phyloP scores from a whole-genome alignment of 2,888 invertebrate species.

The Pachydiplax longipennis region DNA sequence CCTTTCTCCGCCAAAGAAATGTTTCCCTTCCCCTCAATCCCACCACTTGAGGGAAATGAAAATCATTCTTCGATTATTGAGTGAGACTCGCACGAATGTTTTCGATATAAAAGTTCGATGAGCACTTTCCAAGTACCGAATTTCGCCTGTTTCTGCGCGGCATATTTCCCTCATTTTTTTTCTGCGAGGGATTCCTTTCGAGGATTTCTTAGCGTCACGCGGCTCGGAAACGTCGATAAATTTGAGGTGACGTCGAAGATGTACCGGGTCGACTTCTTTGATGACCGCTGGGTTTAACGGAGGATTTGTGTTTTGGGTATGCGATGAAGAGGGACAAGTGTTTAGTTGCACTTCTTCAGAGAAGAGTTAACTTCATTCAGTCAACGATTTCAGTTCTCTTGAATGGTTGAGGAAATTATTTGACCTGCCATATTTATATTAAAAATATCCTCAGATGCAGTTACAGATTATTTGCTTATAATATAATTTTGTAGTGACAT shows the following conservation, averaged over 20 bases:
- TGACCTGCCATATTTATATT: too few species aligned
- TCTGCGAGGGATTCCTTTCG: neutral
- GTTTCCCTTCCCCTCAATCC: neutral
- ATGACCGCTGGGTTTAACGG: neutral
- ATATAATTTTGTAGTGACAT: too few species aligned
- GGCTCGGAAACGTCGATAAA: neutral
- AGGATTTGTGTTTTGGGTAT: neutral
- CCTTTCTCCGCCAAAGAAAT: neutral
- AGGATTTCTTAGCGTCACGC: neutral
- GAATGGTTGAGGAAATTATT: too few species aligned
- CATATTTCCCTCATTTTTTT: neutral
- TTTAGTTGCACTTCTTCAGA: too few species aligned
- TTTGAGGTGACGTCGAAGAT: neutral
- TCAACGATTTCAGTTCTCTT: too few species aligned
- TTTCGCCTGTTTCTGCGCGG: neutral
- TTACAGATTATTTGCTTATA: too few species aligned
- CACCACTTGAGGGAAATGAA: neutral
- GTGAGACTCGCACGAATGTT: neutral
- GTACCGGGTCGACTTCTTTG: neutral
- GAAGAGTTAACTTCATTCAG: too few species aligned
- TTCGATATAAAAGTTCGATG: neutral
- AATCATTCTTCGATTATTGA: constrained; percentile 1
- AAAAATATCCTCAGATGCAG: too few species aligned
- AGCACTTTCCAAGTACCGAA: neutral
- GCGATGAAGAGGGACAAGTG: neutral